A percentile compares a stretch with the other conserved stretches of the same genome.
phyloP scores from a whole-genome alignment of 1,140 invertebrate genomes.

The Meloidogyne hapla region DNA sequence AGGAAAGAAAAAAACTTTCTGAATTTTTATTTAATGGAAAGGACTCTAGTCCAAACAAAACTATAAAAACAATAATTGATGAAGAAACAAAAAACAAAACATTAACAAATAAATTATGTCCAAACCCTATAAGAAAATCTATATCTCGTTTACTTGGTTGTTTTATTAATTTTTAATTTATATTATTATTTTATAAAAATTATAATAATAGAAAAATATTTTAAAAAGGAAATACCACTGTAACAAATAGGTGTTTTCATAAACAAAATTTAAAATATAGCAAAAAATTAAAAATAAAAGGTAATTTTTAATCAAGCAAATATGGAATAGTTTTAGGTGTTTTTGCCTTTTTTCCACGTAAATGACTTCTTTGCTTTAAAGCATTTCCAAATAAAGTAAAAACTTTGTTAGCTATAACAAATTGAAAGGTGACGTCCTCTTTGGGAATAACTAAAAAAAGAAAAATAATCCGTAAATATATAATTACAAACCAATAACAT shows the following conservation, averaged over 20 bases:
- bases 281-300: too few relatives aligned
- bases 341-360: conserved; percentile 40
- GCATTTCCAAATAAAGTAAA: conserved; percentile 51
- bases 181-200: too few relatives aligned
- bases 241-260: too few relatives aligned
- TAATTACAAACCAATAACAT: conserved; percentile 39
- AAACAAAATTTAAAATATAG: neutral
- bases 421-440: conserved; percentile 42
- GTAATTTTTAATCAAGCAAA: conserved; percentile 22
- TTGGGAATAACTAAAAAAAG: conserved; percentile 48
- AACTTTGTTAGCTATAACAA: conserved; percentile 41
- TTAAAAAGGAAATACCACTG: too few relatives aligned
- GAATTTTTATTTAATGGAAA: neutral
- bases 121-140: neutral
- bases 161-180: neutral
- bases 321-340: conserved; percentile 36
- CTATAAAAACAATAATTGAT: neutral
- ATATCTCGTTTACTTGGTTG: neutral
- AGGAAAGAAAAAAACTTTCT: neutral
- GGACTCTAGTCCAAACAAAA: neutral
- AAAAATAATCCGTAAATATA: neutral
- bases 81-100: neutral
- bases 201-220: too few relatives aligned
- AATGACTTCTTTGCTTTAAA: conserved; percentile 37
- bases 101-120: neutral